Conservation (phyloP, 35 echinoderm and acorn worm species). For the Apostichopus parvimensis region DNA sequence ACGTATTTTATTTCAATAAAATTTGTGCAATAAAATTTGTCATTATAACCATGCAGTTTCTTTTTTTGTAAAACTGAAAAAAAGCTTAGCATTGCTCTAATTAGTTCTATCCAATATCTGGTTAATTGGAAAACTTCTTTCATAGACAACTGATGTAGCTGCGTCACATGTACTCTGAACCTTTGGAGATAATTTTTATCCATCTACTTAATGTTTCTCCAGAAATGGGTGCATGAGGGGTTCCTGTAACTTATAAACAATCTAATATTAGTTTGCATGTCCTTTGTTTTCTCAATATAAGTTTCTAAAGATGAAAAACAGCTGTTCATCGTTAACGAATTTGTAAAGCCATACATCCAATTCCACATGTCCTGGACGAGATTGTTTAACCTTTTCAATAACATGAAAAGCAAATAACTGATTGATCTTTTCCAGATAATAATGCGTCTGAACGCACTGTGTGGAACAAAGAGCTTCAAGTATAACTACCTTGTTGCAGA, state of each 20-base stretch:
- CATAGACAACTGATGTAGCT: neutral
- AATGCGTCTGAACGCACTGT: neutral
- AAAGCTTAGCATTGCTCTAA: neutral
- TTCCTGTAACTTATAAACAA: neutral
- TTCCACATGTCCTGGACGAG: too few species aligned
- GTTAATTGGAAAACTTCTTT: neutral
- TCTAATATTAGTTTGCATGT: neutral
- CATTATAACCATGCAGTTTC: neutral
- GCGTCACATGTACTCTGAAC: neutral
- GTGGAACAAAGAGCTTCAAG: neutral
- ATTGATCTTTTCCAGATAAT: too few species aligned
- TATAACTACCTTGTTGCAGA: constrained; percentile 2
- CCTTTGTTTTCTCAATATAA: neutral
- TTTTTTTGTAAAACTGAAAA: neutral
- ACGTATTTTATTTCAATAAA: neutral
- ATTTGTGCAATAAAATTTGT: neutral
- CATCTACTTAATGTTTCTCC: neutral
- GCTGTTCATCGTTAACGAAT: too few species aligned
- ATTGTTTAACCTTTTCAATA: too few species aligned
- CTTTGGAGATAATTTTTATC: neutral
- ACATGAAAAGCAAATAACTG: too few species aligned
- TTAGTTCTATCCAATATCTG: neutral
- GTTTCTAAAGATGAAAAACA: too few species aligned
- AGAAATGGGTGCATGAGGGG: neutral
- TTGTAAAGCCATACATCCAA: too few species aligned